Percentiles rank a stretch among this genome's conserved stretches.
Evolutionary conservation across 1,140 invertebrate species (phyloP).

Genomic region (Drosophila melanica): DNA sequence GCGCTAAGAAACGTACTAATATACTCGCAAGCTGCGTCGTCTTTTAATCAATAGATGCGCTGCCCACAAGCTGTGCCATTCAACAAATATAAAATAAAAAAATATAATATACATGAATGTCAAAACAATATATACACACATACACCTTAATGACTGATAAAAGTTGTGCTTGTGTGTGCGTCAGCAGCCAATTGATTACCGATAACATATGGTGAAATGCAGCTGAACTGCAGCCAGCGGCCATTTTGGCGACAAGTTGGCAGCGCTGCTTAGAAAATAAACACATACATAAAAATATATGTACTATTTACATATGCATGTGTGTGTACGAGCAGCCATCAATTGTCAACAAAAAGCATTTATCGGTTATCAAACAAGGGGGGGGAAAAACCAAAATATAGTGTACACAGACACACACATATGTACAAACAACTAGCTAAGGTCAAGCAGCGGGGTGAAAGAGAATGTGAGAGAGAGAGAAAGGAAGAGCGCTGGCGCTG

Average conservation of each 20-base stretch:
- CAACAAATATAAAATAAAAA: constrained; percentile 29
- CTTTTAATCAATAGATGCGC: constrained; percentile 33
- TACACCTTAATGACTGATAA: not conserved
- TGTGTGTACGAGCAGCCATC: constrained; percentile 5
- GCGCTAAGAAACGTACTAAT: constrained; percentile 26
- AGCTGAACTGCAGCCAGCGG: no score
- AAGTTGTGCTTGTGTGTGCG: not conserved
- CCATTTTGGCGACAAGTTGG: no score
- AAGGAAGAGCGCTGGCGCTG: not conserved
- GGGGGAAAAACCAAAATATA: constrained; percentile 3
- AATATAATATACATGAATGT: constrained; percentile 23
- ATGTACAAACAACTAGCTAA: not conserved
- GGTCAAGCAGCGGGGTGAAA: constrained; percentile 6
- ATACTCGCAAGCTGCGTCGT: constrained; percentile 17
- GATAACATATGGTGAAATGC: not conserved
- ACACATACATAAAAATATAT: not conserved
- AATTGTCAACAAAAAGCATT: constrained; percentile 19
- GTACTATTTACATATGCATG: constrained; percentile 4
- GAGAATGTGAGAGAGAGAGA: constrained; percentile 8
- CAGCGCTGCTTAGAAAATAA: not conserved
- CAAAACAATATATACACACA: no score
- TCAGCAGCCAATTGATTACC: constrained; percentile 10
- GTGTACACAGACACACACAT: constrained; percentile 23
- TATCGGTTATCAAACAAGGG: constrained; percentile 23
- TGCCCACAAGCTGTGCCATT: constrained; percentile 20